Percentiles rank a stretch among this genome's conserved stretches.
phyloP scores from a whole-genome alignment of 2,113 vertebrate genomes.

The Hyaena hyaena region DNA sequence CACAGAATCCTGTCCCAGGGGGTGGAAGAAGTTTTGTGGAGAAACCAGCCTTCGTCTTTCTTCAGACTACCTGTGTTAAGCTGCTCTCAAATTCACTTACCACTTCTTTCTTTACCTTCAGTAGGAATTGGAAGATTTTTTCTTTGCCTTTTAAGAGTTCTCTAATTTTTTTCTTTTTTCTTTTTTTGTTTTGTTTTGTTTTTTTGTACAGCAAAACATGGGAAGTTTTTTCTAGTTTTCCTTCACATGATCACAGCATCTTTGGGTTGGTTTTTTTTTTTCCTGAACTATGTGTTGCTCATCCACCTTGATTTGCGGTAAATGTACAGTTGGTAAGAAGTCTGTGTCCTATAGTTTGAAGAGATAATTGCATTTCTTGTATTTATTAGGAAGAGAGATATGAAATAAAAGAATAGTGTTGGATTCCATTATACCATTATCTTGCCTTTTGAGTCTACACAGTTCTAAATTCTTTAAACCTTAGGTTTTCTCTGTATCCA shows the following conservation, averaged over 20 bases:
- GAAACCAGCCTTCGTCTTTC: conserved; percentile 29
- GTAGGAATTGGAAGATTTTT: not conserved
- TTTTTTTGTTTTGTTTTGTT: not conserved
- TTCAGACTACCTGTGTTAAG: not conserved
- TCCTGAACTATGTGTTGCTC: not conserved
- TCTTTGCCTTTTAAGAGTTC: conserved; percentile 17
- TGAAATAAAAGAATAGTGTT: not conserved
- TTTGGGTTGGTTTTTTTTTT: not conserved
- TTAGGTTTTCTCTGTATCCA: conserved; percentile 43
- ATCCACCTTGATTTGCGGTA: conserved; percentile 36
- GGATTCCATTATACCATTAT: not conserved
- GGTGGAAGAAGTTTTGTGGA: not conserved
- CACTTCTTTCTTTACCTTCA: conserved; percentile 26
- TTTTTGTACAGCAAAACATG: not conserved
- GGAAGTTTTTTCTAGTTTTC: not conserved
- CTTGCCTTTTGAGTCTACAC: not conserved
- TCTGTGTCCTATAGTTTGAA: conserved; percentile 28
- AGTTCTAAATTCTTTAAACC: conserved; percentile 40
- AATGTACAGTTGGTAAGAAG: not conserved
- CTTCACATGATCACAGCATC: not conserved
- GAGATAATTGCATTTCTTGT: not conserved
- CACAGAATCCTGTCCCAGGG: not conserved
- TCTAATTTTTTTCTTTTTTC: not conserved
- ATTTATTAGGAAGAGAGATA: conserved; percentile 34
- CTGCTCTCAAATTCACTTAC: not conserved